Base-by-base conservation (phyloP, 1,140 invertebrate genomes). In the Orussus abietinus region DNA sequence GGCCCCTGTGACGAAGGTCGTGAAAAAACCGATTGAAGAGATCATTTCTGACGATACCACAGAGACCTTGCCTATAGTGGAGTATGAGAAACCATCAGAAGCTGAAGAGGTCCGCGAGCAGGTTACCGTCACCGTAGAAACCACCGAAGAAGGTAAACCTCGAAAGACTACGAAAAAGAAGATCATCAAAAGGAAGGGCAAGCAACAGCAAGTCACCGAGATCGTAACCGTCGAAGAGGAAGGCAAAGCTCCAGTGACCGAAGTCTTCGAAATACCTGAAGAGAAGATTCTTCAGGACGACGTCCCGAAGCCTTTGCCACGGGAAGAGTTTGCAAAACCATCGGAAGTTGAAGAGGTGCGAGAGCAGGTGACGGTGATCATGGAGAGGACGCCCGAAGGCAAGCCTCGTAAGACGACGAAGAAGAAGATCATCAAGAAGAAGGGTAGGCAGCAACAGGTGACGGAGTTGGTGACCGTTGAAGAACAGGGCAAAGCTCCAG, bases 401-500 rank as follows among this genome's bases (percentile, higher is more conserved):
- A 59, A 61, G 9, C 42, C 57, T 22, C 41, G 47, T 25, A 49
- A 50, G 11, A 37, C 50, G 48, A 50, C 53, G 34, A 72, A 70
- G 2, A 60, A 55, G 36, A 59, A 69, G 4, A 72, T 69, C 13
- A 40, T 53, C 37, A 25, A 45, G 40, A 55, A 65, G 6, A 45
- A 19, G 12, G 67, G 66, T 3, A 33, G 55, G 0, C 66, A 71
- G 41, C 62, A 69, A 57, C 65, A 72, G 43, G 53, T 56, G 4
- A 65, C 59, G 29, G 44, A 62, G 44, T 61, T 66, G 38, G 43
- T 45, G 5, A 66, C 63, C 6, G 46, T 64, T n/a, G 37, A 57
- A 44, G 53, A 55, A 15, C 44, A 48, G 7, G 50, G 40, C 3
- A 42, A 51, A 29, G 34, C 35, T n/a, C 48, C 48, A n/a, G 18